These are phyloP conservation scores for Mastomys coucha DNA, from an alignment of 2,113 vertebrate genomes.

Conservation along the genomic window DNA sequence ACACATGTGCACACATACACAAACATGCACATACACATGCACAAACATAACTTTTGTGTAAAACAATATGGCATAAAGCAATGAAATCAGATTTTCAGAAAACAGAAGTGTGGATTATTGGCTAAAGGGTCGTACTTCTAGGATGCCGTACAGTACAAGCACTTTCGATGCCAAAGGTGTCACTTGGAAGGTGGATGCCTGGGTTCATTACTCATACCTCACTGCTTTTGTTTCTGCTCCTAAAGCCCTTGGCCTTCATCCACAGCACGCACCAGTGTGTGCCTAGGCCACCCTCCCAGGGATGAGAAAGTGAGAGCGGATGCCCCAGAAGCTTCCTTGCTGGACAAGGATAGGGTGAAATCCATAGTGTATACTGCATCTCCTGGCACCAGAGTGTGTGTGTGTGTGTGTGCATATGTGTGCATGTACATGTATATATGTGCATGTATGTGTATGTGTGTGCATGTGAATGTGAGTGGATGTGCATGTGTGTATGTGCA, in stretches of 20 bases:
- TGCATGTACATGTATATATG: no score
- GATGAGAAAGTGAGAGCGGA: not conserved
- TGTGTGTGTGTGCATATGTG: no score
- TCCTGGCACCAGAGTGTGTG: not conserved
- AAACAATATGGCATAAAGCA: no score
- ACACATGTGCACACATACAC: not conserved
- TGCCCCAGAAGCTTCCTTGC: accelerated
- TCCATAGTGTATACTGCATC: not conserved
- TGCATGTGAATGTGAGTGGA: no score
- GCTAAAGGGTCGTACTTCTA: not conserved
- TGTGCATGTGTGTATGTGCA: no score
- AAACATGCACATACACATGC: no score
- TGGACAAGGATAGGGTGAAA: not conserved
- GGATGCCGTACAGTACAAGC: accelerated
- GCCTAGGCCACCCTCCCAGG: not conserved
- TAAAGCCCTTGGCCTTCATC: not conserved
- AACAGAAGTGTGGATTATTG: not conserved
- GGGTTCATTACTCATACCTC: accelerated
- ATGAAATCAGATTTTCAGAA: not conserved
- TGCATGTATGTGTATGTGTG: no score
- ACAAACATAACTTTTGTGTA: not conserved
- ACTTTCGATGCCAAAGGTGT: not conserved
- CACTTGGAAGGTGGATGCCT: accelerated
- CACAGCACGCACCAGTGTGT: not conserved
- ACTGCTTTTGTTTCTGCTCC: not conserved